phyloP scores from a whole-genome alignment of 1,140 invertebrate species.

The Micrasema minimum region DNA sequence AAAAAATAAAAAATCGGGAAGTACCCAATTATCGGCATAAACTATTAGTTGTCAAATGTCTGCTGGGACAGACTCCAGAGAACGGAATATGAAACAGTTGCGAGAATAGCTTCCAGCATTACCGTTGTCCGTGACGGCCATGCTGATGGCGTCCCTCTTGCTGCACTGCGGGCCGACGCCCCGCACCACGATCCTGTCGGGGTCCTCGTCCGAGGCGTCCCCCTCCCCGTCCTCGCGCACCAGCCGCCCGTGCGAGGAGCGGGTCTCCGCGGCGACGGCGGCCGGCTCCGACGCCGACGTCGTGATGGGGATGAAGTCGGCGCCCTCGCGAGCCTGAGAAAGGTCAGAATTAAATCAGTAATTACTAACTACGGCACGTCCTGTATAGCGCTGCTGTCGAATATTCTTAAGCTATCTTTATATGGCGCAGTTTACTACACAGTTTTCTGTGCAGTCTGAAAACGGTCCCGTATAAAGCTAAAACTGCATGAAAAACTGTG shows the following conservation, averaged over 20 bases:
- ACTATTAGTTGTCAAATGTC: too few relatives aligned
- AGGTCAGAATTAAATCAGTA: too few relatives aligned
- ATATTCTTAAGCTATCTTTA: too few relatives aligned
- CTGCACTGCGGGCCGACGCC: constrained; percentile 54
- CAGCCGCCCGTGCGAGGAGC: constrained; percentile 67
- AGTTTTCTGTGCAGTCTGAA: too few relatives aligned
- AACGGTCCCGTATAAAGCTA: too few relatives aligned
- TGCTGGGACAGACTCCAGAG: too few relatives aligned
- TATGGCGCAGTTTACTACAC: too few relatives aligned
- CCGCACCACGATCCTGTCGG: constrained; percentile 68
- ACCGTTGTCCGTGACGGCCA: constrained; percentile 37
- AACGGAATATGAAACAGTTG: neutral
- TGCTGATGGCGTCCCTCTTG: constrained; percentile 44
- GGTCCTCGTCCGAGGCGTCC: constrained; percentile 72
- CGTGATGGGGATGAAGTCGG: constrained; percentile 83
- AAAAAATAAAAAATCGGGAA: too few relatives aligned
- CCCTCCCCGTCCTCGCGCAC: constrained; percentile 91
- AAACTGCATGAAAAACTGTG: too few relatives aligned
- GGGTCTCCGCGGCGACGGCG: constrained; percentile 40
- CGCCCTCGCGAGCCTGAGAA: constrained; percentile 63
- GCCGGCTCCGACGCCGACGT: constrained; percentile 61
- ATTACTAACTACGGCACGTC: too few relatives aligned
- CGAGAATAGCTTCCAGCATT: neutral
- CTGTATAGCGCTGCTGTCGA: too few relatives aligned
- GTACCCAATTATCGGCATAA: too few relatives aligned